Conservation (phyloP, 2,797 vertebrate genomes). For the Chrysocyon brachyurus region DNA sequence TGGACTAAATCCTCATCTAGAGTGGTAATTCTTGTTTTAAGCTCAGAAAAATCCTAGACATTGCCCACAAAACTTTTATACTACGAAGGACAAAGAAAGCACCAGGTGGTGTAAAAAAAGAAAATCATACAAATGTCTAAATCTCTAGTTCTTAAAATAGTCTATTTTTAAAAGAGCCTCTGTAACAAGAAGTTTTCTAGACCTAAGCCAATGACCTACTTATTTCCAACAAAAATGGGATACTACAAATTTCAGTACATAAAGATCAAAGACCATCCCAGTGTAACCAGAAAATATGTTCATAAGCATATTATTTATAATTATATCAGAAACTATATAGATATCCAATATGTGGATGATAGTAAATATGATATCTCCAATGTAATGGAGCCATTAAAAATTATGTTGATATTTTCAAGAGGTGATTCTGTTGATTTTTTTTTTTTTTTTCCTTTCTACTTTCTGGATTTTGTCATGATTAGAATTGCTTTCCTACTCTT, state of each 20-base stretch:
- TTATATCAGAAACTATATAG: not conserved
- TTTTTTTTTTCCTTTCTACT: not conserved
- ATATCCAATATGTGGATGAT: not conserved
- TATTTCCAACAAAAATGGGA: constrained; percentile 14
- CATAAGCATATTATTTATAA: constrained; percentile 12
- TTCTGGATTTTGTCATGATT: not conserved
- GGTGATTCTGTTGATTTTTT: not conserved
- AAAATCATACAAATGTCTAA: constrained; percentile 10
- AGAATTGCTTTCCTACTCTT: not conserved
- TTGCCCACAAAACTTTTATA: not conserved
- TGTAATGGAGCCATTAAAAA: not conserved
- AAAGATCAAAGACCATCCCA: not conserved
- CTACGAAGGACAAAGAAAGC: constrained; percentile 28
- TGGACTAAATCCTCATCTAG: not conserved
- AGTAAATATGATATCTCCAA: not conserved
- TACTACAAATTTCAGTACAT: not conserved
- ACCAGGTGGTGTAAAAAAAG: constrained; percentile 3
- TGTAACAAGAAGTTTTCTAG: constrained; percentile 36
- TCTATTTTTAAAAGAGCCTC: constrained; percentile 32
- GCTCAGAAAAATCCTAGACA: not conserved
- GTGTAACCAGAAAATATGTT: not conserved
- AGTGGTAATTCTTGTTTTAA: constrained; percentile 51
- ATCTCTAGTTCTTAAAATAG: constrained; percentile 51
- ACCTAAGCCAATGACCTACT: constrained; percentile 47
- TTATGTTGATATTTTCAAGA: not conserved